Base-by-base conservation (phyloP, 2,113 vertebrate species). In the Boulengeromyrus knoepffleri region DNA sequence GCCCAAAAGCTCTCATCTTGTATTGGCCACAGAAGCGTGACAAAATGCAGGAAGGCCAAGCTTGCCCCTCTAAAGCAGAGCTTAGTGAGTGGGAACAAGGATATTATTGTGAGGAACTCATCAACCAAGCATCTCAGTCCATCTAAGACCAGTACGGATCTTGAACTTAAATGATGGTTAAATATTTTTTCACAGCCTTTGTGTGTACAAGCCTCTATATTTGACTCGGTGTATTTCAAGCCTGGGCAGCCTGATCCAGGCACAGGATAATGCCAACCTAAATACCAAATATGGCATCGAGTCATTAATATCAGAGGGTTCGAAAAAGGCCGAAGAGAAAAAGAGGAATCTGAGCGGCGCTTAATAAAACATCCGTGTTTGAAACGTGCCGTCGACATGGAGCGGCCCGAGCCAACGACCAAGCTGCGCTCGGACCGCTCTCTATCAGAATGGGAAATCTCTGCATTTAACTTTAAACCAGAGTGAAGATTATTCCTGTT, bases 401-500 rank as follows among this genome's bases (percentile, higher is more conserved):
- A 83, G 46, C 15, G 5, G 2, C 15, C 50, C 13, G 17, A 39
- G 31, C 56, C 92, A 91, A 90, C 91, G 93, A 92, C 90, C 58
- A 91, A 93, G 94, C 94, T 94, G 96, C 95, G 95, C 95, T 96
- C 95, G 95, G 95, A 95, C 93, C 95, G 95, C 94, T 95, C 93
- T 95, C 93, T 95, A 95, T 95, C 95, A 95, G 94, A 93, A 95
- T 95, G 93, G 92, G 92, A 95, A 92, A 94, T 89, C 83, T 89
- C 94, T 93, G 93, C 93, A 95, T 95, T 96, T 95, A 95, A 95
- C 95, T 96, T 95, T 96, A 95, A 94, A 96, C 95, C 94, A 93
- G 93, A 92, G 93, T 93, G 95, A 96, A 96, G 95, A 96, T 95
- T 95, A 96, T 95, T 95, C 95, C 94, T 95, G 94, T 95, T 95